Percentiles rank a stretch among this genome's conserved stretches.
Evolutionary conservation across 2,888 invertebrate genomes (phyloP).

Genomic region (Ophioninae sp.): DNA sequence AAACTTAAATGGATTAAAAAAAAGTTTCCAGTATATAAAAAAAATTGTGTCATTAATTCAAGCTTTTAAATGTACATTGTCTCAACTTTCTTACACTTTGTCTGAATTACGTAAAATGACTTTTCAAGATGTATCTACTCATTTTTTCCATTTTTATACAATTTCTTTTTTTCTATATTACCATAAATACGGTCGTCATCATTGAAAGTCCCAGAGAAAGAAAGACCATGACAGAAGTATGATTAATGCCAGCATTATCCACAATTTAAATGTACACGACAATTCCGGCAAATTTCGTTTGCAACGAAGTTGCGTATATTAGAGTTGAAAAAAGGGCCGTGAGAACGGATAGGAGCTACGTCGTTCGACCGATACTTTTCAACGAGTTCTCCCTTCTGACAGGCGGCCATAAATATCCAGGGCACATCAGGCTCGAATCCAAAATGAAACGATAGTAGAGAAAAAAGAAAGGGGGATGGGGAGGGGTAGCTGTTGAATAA

Average conservation of each 20-base stretch:
- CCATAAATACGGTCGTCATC: too few species aligned
- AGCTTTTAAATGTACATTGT: too few species aligned
- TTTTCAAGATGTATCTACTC: too few species aligned
- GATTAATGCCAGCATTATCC: background rate
- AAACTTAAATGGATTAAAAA: too few species aligned
- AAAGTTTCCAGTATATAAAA: too few species aligned
- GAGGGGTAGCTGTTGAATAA: background rate
- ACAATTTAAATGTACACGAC: slow-evolving; percentile 3
- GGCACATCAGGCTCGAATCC: background rate
- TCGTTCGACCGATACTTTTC: slow-evolving; percentile 62
- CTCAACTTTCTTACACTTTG: too few species aligned
- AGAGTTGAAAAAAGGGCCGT: background rate
- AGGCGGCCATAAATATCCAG: slow-evolving; percentile 64
- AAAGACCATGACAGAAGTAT: background rate
- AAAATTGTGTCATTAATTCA: too few species aligned
- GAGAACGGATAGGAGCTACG: slow-evolving; percentile 28
- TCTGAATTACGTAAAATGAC: too few species aligned
- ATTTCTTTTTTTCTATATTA: too few species aligned
- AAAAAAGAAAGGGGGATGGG: too few species aligned
- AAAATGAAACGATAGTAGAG: background rate
- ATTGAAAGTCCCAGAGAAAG: background rate
- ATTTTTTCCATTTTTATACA: too few species aligned
- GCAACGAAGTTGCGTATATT: background rate
- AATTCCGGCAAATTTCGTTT: background rate
- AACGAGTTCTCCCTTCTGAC: slow-evolving; percentile 59